Base-by-base conservation (phyloP, 2,888 invertebrate species). In the Celastrina argiolus region DNA sequence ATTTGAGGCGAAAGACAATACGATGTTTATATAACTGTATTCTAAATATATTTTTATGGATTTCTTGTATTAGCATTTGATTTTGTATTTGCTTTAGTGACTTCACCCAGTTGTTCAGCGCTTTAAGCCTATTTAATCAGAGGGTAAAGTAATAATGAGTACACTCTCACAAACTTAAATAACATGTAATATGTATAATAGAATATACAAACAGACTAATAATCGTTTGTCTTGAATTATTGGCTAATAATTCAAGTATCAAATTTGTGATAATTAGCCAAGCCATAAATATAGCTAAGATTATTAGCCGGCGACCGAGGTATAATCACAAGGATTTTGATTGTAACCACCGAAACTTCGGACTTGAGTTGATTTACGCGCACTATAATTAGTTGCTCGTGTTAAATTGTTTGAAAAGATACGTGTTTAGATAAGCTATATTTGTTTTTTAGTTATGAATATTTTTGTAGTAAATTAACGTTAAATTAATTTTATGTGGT, bases 211-310 rank as follows among this genome's bases (percentile, higher is more conserved):
- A 51, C 12, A 51, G 51, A 3, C 36, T 10, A 4, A 10, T 51
- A 51, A 51, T 51, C 51, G 26, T 51, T 51, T 51, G 22, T 10
- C 5, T 51, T 51, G 51, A 51, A 51, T 51, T 51, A 51, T 51
- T 51, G 26, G 51, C 51, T 45, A 51, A 51, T 51, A 51, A 51
- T 51, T 51, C 51, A 51, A 84, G 87, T 88, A 89, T 90, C 89
- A 88, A 90, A 88, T 88, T 88, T 86, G 78, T 84, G 80, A 87
- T 90, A 90, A 90, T 90, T 88, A 89, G 88, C 81, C 72, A 75
- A 76, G 87, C 82, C 81, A 89, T 90, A 90, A 90, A 90, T 90
- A 88, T 86, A 74, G 77, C 80, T 81, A 74, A 81, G 85, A 88
- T 88, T 86, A 89, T 88, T 86, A 87, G 83, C 78, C 83, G 84